Conservation (phyloP, 2,888 invertebrate genomes). For the Stratiomys singularior region DNA sequence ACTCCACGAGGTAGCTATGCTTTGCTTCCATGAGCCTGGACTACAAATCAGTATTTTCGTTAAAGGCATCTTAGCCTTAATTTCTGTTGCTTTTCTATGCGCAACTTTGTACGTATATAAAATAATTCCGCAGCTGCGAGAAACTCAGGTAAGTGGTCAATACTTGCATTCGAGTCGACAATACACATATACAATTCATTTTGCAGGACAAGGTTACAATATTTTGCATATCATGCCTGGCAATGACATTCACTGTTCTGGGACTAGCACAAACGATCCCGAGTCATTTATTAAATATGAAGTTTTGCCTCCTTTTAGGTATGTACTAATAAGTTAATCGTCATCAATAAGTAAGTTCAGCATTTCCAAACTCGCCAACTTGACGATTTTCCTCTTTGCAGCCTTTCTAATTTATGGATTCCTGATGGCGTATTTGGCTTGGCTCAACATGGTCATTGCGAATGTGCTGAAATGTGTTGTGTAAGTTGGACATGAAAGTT, state of each 20-base stretch:
- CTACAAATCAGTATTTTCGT: slow-evolving; percentile 52
- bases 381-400: slow-evolving; percentile 58
- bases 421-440: slow-evolving; percentile 77
- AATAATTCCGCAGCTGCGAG: slow-evolving; percentile 72
- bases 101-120: slow-evolving; percentile 72
- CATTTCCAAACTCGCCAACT: neutral
- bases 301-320: slow-evolving; percentile 9
- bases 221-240: slow-evolving; percentile 47
- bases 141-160: slow-evolving; percentile 61
- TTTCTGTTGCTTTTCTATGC: slow-evolving; percentile 71
- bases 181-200: neutral
- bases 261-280: slow-evolving; percentile 46
- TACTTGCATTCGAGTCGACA: neutral
- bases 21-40: slow-evolving; percentile 56
- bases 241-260: slow-evolving; percentile 47
- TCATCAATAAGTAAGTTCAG: no score
- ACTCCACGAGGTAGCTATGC: slow-evolving; percentile 30
- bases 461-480: slow-evolving; percentile 74
- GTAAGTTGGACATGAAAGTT: slow-evolving; percentile 67
- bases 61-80: slow-evolving; percentile 63
- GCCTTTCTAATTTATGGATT: slow-evolving; percentile 71
- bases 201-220: slow-evolving; percentile 52
- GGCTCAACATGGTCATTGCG: slow-evolving; percentile 76
- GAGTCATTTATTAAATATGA: neutral
- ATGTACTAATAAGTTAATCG: neutral